phyloP scores from a whole-genome alignment of 2,888 invertebrate genomes.

The Dorcus hopei region DNA sequence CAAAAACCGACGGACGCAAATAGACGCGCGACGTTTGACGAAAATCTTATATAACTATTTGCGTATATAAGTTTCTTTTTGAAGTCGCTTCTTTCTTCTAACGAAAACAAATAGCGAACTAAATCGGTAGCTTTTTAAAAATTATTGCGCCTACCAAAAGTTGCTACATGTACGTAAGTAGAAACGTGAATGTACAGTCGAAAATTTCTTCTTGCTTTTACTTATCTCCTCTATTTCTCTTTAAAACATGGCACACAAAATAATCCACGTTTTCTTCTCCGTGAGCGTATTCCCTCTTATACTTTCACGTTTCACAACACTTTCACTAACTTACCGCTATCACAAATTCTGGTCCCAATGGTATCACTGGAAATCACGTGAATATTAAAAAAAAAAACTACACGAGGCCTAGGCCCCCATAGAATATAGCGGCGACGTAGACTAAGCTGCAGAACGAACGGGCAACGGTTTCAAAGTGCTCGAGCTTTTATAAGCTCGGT shows the following conservation, averaged over 20 bases:
- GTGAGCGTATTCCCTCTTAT: not conserved
- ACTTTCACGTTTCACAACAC: constrained; percentile 1
- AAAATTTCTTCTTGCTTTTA: not conserved
- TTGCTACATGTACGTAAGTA: no score
- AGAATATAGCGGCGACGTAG: constrained; percentile 23
- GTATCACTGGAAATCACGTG: constrained; percentile 37
- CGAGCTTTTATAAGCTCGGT: constrained; percentile 60
- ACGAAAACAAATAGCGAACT: not conserved
- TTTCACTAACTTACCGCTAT: constrained; percentile 44
- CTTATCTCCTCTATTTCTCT: constrained; percentile 3
- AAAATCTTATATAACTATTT: constrained; percentile 19
- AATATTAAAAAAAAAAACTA: constrained; percentile 24
- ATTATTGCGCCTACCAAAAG: no score
- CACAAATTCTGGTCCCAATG: constrained; percentile 46
- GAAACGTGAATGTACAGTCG: no score
- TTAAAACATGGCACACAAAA: not conserved
- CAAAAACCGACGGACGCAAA: constrained; percentile 26
- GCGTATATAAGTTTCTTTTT: constrained; percentile 10
- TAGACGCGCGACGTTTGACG: constrained; percentile 19
- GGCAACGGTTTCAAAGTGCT: constrained; percentile 52
- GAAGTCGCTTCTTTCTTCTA: not conserved
- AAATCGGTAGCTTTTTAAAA: no score
- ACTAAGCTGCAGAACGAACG: constrained; percentile 57
- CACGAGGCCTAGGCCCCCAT: constrained; percentile 44
- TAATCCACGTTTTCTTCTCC: not conserved